Evolutionary conservation across 2,888 invertebrate genomes (phyloP).

Genomic region (Sarcophaga rosellei): DNA sequence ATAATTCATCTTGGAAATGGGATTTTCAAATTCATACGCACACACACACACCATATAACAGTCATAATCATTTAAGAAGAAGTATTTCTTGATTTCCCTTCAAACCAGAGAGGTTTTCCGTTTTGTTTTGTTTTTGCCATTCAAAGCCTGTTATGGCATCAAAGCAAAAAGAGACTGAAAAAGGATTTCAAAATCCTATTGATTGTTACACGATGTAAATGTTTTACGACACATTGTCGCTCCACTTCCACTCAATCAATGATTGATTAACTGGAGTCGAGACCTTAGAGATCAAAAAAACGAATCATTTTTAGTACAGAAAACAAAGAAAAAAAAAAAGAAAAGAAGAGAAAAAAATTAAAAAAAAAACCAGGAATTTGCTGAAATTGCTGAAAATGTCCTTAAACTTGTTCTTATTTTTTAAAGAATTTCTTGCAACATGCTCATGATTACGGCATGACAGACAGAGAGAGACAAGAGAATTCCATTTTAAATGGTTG

Average conservation of each 20-base stretch:
- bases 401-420: too few species aligned
- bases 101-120: neutral
- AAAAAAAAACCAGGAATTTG: too few species aligned
- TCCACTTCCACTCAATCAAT: neutral
- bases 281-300: neutral
- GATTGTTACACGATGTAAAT: constrained; percentile 6
- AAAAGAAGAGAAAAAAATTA: neutral
- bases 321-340: neutral
- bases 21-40: neutral
- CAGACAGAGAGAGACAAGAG: too few species aligned
- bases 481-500: neutral
- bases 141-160: neutral
- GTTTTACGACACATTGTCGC: constrained; percentile 16
- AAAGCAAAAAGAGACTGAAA: neutral
- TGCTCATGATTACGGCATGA: too few species aligned
- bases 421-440: too few species aligned
- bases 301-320: neutral
- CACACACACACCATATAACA: neutral
- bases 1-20: neutral
- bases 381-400: too few species aligned
- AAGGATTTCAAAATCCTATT: neutral
- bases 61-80: neutral
- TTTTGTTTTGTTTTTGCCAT: neutral
- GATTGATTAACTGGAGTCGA: neutral
- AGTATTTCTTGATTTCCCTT: neutral